Percentiles rank a stretch among this genome's conserved stretches.
Evolutionary conservation across 1,140 invertebrate genomes (phyloP).

Genomic region (Drosophila repletoides): DNA sequence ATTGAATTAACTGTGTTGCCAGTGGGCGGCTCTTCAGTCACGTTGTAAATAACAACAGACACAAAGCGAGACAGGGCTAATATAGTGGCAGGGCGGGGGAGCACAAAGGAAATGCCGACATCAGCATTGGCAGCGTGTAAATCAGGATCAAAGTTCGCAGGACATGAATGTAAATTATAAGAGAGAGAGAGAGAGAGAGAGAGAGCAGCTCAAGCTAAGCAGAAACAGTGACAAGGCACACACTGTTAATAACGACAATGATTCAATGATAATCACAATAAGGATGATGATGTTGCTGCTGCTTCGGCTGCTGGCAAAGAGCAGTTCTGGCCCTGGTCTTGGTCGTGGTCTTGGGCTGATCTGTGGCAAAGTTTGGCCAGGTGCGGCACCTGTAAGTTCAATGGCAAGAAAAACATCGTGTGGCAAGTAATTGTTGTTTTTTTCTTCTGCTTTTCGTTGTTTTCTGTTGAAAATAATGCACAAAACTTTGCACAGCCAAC

Average conservation of each 20-base stretch:
- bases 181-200: no score
- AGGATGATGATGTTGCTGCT: constrained; percentile 5
- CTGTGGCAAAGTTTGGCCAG: constrained; percentile 41
- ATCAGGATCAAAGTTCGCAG: constrained; percentile 68
- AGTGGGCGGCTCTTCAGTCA: constrained; percentile 44
- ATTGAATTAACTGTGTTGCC: constrained; percentile 60
- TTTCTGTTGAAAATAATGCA: constrained; percentile 60
- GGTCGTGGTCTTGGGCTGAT: constrained; percentile 46
- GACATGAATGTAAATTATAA: constrained; percentile 75
- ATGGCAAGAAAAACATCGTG: constrained; percentile 67
- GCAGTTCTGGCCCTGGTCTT: no score
- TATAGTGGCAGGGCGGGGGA: not conserved
- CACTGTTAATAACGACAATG: constrained; percentile 15
- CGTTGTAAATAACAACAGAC: constrained; percentile 67
- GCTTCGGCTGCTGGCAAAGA: not conserved
- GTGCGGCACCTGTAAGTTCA: constrained; percentile 55
- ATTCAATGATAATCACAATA: constrained; percentile 12
- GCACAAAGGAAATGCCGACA: constrained; percentile 62
- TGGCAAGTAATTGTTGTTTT: constrained; percentile 58
- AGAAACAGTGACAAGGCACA: constrained; percentile 56
- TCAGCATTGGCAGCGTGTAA: constrained; percentile 64
- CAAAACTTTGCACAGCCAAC: constrained; percentile 59
- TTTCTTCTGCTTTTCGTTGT: not conserved
- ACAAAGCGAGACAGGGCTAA: constrained; percentile 2
- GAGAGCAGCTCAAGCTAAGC: constrained; percentile 56